Conservation (phyloP, 2,113 vertebrate species). For the Nesoenas mayeri region DNA sequence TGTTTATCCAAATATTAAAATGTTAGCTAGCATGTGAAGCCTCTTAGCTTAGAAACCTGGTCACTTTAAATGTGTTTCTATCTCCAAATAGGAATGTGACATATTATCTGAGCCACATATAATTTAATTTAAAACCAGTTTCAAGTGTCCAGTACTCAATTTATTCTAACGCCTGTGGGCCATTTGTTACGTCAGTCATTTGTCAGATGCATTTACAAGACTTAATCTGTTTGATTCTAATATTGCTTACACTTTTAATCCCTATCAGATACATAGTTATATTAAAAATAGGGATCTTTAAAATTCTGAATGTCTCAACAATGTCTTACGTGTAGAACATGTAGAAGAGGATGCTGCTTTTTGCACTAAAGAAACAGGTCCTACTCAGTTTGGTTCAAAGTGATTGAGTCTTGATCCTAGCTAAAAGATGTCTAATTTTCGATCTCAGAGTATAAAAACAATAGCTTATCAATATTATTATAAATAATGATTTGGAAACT, state of each 20-base stretch:
- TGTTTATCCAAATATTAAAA: not conserved
- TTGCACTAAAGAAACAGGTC: not conserved
- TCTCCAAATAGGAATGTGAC: not conserved
- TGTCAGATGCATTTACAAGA: not conserved
- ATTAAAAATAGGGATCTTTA: not conserved
- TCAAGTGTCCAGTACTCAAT: not conserved
- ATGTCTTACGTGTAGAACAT: not conserved
- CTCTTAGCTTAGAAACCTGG: not conserved
- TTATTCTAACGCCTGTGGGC: not conserved
- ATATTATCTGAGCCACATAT: not conserved
- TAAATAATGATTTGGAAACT: not conserved
- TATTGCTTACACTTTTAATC: not conserved
- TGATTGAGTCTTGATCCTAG: not conserved
- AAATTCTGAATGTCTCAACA: not conserved
- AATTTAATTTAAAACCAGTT: not conserved
- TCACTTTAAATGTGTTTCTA: not conserved
- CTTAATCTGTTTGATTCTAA: not conserved
- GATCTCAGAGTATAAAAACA: not conserved
- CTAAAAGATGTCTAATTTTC: not conserved
- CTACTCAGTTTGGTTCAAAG: not conserved
- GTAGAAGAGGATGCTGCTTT: not conserved
- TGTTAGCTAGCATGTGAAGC: not conserved
- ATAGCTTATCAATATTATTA: not conserved
- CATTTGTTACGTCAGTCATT: not conserved
- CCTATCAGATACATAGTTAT: not conserved